These are phyloP conservation scores for Thecocarcelia acutangulata DNA, from an alignment of 2,888 invertebrate species.

Conservation along the genomic window DNA sequence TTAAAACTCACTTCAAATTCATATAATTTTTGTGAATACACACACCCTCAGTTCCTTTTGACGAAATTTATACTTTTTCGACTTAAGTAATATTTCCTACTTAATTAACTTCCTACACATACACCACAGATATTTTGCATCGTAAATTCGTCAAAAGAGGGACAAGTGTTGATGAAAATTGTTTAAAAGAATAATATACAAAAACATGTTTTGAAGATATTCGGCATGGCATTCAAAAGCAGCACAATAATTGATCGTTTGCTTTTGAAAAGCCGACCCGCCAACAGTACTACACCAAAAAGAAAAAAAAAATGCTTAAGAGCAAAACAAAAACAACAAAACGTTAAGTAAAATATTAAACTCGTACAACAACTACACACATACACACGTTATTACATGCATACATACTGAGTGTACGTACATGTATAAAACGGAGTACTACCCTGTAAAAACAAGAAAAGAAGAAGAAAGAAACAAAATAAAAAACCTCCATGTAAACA, in stretches of 20 bases:
- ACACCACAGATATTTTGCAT: no score
- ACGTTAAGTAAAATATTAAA: constrained; percentile 40
- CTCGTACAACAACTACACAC: constrained; percentile 35
- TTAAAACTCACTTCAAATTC: no score
- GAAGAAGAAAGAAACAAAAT: constrained; percentile 58
- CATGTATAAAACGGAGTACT: background rate
- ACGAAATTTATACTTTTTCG: background rate
- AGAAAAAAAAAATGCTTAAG: constrained; percentile 65
- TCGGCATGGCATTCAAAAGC: constrained; percentile 68
- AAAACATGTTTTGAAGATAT: constrained; percentile 67
- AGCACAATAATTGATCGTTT: constrained; percentile 71
- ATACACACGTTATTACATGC: background rate
- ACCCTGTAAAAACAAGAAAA: constrained; percentile 18
- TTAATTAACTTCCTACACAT: no score
- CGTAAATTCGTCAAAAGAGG: constrained; percentile 41
- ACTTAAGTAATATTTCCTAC: background rate
- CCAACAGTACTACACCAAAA: constrained; percentile 70
- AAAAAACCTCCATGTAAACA: constrained; percentile 73
- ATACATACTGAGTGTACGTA: background rate
- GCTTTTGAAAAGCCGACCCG: constrained; percentile 69
- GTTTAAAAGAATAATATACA: constrained; percentile 51
- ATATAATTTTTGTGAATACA: no score
- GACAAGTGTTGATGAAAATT: constrained; percentile 44
- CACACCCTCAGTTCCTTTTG: no score
- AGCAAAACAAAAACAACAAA: constrained; percentile 53